phyloP scores from a whole-genome alignment of 2,113 vertebrate genomes.

The Mystacornis crossleyi region DNA sequence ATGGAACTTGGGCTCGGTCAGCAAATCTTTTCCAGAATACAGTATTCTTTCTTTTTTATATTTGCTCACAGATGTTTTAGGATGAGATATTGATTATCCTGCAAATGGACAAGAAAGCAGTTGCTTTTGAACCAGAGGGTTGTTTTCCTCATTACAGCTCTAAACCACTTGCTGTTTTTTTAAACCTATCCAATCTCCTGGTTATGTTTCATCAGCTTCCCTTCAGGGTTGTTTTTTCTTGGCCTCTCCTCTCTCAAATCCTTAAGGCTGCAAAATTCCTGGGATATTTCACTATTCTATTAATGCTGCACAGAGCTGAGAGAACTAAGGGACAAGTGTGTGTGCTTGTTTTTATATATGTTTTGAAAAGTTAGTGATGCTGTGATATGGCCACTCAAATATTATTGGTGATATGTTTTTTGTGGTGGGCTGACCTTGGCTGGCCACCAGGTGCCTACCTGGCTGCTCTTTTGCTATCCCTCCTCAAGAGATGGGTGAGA shows the following conservation, averaged over 20 bases:
- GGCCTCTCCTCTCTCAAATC: not conserved
- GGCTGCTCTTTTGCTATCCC: not conserved
- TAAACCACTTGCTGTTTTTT: slow-evolving; percentile 12
- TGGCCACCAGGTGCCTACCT: not conserved
- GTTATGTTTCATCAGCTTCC: slow-evolving; percentile 19
- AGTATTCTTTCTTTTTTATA: slow-evolving; percentile 27
- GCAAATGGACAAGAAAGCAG: slow-evolving; percentile 28
- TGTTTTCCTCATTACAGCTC: slow-evolving; percentile 31
- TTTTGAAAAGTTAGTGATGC: not conserved
- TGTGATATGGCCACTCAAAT: not conserved
- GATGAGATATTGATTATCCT: slow-evolving; percentile 45
- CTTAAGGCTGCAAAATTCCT: not conserved
- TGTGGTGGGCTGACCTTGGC: not conserved
- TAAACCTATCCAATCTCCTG: not conserved
- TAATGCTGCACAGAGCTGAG: not conserved
- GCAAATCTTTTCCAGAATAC: slow-evolving; percentile 54
- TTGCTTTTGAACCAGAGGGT: slow-evolving; percentile 34
- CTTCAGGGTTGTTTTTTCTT: not conserved
- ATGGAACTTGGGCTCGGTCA: slow-evolving; percentile 51
- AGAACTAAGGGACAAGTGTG: not conserved
- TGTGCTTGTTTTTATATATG: not conserved
- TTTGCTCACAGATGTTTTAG: slow-evolving; percentile 50
- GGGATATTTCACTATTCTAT: not conserved
- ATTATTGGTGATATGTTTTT: not conserved
- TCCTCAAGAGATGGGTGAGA: not conserved